Evolutionary conservation across 1,140 invertebrate genomes (phyloP).

Genomic region (Hycleus phaleratus): DNA sequence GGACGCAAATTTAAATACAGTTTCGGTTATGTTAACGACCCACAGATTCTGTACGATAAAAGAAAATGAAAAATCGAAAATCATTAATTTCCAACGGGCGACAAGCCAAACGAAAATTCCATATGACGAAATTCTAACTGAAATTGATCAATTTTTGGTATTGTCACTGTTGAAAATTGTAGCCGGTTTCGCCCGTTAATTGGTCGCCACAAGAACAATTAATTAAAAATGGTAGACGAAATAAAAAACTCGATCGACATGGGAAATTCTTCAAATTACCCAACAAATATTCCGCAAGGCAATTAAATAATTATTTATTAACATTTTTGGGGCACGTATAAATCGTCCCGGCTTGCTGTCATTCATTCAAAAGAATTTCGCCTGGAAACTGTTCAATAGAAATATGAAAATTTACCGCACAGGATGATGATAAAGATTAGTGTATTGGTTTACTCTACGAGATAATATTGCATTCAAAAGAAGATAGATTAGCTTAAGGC

Average conservation of each 20-base stretch:
- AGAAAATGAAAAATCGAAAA: too few species aligned
- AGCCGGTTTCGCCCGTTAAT: slow-evolving; percentile 1
- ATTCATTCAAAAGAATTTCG: too few species aligned
- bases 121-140: too few species aligned
- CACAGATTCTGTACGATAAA: too few species aligned
- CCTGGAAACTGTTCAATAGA: too few species aligned
- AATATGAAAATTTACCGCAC: neutral
- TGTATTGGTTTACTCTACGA: slow-evolving; percentile 9
- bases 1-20: too few species aligned
- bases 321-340: too few species aligned
- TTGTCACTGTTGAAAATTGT: neutral
- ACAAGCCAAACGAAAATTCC: too few species aligned
- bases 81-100: too few species aligned
- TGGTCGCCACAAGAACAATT: slow-evolving; percentile 4
- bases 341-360: too few species aligned
- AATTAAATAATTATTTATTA: slow-evolving; percentile 3
- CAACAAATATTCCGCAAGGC: slow-evolving; percentile 7
- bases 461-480: slow-evolving; percentile 11
- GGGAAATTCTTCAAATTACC: neutral
- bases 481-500: slow-evolving; percentile 11
- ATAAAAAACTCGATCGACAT: neutral
- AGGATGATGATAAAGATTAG: slow-evolving; percentile 9
- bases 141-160: too few species aligned
- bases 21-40: too few species aligned
- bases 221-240: slow-evolving; percentile 2